Evolutionary conservation across 2,797 vertebrate genomes (phyloP).

Genomic region (Todus mexicanus): DNA sequence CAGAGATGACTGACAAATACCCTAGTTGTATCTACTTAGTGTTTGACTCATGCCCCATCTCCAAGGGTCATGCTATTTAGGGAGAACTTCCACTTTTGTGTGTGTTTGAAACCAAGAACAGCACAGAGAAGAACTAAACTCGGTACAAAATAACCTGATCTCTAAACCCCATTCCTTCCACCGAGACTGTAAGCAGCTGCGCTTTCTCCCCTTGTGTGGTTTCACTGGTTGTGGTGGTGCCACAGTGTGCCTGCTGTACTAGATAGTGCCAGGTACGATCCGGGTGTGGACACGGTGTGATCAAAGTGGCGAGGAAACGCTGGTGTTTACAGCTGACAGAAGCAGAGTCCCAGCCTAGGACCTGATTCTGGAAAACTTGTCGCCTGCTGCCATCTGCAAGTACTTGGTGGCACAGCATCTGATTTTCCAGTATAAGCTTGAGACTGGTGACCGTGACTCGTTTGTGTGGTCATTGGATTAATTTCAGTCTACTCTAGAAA

Average conservation of each 20-base stretch:
- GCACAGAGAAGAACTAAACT: not conserved
- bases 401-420: not conserved
- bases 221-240: not conserved
- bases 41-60: not conserved
- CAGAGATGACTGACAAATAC: not conserved
- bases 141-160: not conserved
- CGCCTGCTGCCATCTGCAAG: conserved; percentile 37
- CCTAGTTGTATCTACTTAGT: not conserved
- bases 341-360: not conserved
- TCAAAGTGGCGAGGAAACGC: not conserved
- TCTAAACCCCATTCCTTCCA: not conserved
- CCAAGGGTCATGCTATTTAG: not conserved
- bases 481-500: not conserved
- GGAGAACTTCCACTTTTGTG: not conserved
- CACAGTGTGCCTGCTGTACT: not conserved
- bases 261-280: not conserved
- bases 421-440: not conserved
- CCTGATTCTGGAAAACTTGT: not conserved
- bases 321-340: not conserved
- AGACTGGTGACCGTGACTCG: not conserved
- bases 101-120: not conserved
- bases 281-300: not conserved
- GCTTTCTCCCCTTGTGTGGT: not conserved
- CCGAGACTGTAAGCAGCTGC: not conserved
- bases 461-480: not conserved